A percentile compares a stretch with the other conserved stretches of the same genome.
phyloP scores from a whole-genome alignment of 2,888 invertebrate species.

The Eilema caniola region DNA sequence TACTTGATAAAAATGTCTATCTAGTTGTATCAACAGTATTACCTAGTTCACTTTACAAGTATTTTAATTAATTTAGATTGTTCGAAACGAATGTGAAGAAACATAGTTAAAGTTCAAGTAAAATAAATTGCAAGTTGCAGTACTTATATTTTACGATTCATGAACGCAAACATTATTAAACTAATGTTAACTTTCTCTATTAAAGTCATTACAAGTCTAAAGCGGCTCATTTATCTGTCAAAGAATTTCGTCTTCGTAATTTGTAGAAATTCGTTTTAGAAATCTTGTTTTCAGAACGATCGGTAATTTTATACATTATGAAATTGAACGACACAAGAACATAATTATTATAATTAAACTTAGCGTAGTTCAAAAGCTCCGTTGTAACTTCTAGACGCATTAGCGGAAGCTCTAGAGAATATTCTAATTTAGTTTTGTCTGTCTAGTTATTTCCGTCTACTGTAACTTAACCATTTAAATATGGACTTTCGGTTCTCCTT shows the following conservation, averaged over 20 bases:
- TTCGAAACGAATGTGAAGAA: neutral
- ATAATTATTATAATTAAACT: conserved; percentile 6
- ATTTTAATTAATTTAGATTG: neutral
- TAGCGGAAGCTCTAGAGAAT: conserved; percentile 75
- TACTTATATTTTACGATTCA: neutral
- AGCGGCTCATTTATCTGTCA: neutral
- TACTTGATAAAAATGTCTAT: neutral
- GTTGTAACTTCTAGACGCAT: conserved; percentile 59
- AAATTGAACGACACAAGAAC: neutral
- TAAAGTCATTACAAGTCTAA: neutral
- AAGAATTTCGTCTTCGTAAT: conserved; percentile 4
- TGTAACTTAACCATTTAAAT: conserved; percentile 61
- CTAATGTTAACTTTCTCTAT: neutral
- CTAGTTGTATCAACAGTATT: neutral
- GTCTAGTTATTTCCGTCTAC: conserved; percentile 81
- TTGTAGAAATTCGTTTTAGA: neutral
- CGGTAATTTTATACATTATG: neutral
- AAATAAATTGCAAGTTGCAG: conserved; percentile 4
- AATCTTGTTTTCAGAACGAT: neutral
- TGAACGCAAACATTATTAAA: neutral
- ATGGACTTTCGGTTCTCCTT: conserved; percentile 59
- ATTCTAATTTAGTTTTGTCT: conserved; percentile 81
- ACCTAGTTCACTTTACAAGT: neutral
- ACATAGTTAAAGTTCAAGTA: neutral
- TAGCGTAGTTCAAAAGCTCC: conserved; percentile 27